A percentile compares a stretch with the other conserved stretches of the same genome.
These are phyloP conservation scores for Apus apus DNA, from an alignment of 2,113 vertebrate species.

Conservation along the genomic window DNA sequence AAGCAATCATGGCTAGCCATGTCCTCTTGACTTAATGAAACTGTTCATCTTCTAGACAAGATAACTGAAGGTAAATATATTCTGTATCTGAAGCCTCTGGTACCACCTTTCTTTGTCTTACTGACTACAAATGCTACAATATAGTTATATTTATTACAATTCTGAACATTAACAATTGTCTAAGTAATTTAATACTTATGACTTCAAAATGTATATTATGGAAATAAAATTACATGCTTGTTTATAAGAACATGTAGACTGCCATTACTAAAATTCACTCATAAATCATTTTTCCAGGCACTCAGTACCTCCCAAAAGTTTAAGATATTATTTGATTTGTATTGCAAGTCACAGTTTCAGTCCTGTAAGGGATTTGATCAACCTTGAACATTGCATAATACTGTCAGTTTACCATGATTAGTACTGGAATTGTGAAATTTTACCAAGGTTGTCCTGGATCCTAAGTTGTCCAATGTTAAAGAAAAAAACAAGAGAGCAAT, in stretches of 20 bases:
- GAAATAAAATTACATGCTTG: background rate
- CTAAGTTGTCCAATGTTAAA: background rate
- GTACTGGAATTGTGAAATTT: conserved; percentile 13
- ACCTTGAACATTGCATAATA: background rate
- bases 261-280: background rate
- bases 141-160: background rate
- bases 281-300: background rate
- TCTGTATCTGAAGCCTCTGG: background rate
- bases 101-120: background rate
- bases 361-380: background rate
- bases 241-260: background rate
- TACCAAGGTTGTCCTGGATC: background rate
- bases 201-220: background rate
- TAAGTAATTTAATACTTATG: background rate
- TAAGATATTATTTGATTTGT: background rate
- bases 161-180: background rate
- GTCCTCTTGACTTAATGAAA: background rate
- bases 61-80: background rate
- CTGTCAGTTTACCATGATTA: background rate
- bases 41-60: background rate
- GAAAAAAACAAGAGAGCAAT: background rate
- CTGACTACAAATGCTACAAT: background rate
- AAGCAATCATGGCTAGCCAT: background rate
- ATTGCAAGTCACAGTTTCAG: background rate
- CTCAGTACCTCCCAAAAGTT: background rate